A percentile compares a stretch with the other conserved stretches of the same genome.
These are phyloP conservation scores for Brenthis hecate DNA, from an alignment of 2,888 invertebrate species.

Conservation along the genomic window DNA sequence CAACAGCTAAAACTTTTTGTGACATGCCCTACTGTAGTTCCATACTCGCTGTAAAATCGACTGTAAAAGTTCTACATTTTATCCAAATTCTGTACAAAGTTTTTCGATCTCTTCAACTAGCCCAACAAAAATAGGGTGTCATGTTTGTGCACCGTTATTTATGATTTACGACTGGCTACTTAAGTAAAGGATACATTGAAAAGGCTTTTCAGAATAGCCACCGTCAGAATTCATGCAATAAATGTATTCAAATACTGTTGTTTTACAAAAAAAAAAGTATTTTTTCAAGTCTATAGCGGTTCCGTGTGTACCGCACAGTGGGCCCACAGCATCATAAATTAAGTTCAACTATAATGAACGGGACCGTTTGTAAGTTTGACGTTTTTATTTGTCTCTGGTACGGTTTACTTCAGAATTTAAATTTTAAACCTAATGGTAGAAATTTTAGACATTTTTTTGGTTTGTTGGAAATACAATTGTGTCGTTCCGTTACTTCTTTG, in stretches of 20 bases:
- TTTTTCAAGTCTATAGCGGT: conserved; percentile 54
- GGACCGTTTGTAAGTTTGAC: conserved; percentile 74
- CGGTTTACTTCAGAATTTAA: conserved; percentile 10
- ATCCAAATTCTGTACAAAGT: too few relatives aligned
- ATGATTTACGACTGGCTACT: conserved; percentile 60
- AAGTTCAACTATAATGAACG: conserved; percentile 63
- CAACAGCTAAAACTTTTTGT: too few relatives aligned
- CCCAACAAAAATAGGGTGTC: conserved; percentile 3
- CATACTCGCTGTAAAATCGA: too few relatives aligned
- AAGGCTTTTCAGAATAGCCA: conserved; percentile 62
- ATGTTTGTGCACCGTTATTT: conserved; percentile 39
- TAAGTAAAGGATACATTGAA: conserved; percentile 56
- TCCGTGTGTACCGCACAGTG: conserved; percentile 63
- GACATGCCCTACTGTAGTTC: too few relatives aligned
- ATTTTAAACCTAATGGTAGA: conserved; percentile 37
- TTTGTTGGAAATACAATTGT: conserved; percentile 22
- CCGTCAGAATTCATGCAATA: conserved; percentile 70
- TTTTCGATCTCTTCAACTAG: neutral
- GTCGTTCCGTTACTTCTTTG: conserved; percentile 43
- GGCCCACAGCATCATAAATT: conserved; percentile 70
- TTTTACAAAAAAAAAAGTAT: conserved; percentile 63
- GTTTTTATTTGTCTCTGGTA: conserved; percentile 45
- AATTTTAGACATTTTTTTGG: conserved; percentile 48
- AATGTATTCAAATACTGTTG: conserved; percentile 57
- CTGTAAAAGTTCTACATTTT: too few relatives aligned